Evolutionary conservation across 2,113 vertebrate genomes (phyloP).

Genomic region (Mohoua ochrocephala): DNA sequence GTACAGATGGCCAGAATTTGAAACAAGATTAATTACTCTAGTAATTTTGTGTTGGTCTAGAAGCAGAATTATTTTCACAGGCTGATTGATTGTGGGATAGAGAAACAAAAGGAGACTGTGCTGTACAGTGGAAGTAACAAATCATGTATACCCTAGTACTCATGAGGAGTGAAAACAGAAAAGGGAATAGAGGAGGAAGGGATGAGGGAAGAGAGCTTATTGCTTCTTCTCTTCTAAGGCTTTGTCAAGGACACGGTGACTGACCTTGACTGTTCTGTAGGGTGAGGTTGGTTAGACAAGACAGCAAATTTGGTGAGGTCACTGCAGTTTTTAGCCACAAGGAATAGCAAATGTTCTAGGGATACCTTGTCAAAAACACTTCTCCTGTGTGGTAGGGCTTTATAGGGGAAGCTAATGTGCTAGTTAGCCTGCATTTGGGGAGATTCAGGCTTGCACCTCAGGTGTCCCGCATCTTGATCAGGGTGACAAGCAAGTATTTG

Average conservation of each 20-base stretch:
- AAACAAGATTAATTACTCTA: conserved; percentile 38
- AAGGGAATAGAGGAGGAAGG: not conserved
- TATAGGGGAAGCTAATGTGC: not conserved
- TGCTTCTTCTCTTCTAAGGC: not conserved
- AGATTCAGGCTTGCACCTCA: not conserved
- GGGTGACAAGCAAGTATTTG: not conserved
- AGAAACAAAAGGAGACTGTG: not conserved
- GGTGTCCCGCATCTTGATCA: not conserved
- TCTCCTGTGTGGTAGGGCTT: not conserved
- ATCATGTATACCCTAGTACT: not conserved
- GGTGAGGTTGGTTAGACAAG: not conserved
- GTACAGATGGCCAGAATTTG: conserved; percentile 40
- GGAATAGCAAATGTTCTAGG: not conserved
- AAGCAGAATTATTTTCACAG: not conserved
- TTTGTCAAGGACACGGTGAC: not conserved
- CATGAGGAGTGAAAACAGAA: not conserved
- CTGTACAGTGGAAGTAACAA: not conserved
- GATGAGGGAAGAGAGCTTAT: not conserved
- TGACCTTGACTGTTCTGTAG: not conserved
- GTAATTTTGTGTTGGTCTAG: conserved; percentile 10
- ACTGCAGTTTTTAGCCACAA: not conserved
- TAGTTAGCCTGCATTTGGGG: not conserved
- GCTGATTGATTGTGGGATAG: not conserved
- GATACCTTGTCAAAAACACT: not conserved
- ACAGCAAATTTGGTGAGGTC: not conserved